Evolutionary conservation across 2,888 invertebrate species (phyloP).

Genomic region (Drosophila sordidula): DNA sequence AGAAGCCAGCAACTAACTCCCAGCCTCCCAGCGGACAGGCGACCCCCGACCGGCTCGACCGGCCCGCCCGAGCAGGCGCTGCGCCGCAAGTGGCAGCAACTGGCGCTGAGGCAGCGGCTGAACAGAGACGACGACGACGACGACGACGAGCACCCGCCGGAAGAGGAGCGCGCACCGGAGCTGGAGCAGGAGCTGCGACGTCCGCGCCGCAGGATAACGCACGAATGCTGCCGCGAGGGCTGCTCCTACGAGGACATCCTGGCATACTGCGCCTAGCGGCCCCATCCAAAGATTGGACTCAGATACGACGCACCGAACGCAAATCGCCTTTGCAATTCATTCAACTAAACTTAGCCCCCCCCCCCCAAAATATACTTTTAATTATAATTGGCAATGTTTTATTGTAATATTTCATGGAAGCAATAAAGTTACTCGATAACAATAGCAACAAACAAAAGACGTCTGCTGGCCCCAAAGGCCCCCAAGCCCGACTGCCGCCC

Average conservation of each 20-base stretch:
- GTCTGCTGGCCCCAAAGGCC: slow-evolving; percentile 5
- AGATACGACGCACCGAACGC: slow-evolving; percentile 13
- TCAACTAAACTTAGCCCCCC: slow-evolving; percentile 60
- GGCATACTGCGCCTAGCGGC: slow-evolving; percentile 62
- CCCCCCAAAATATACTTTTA: slow-evolving; percentile 50
- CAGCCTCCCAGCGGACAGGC: slow-evolving; percentile 41
- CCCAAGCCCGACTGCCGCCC: no score
- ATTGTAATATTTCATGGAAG: slow-evolving; percentile 78
- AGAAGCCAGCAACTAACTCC: slow-evolving; percentile 30
- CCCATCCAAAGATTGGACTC: slow-evolving; percentile 8
- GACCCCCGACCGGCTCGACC: slow-evolving; percentile 18
- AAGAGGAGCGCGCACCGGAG: neutral
- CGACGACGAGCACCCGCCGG: slow-evolving; percentile 1
- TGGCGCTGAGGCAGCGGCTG: slow-evolving; percentile 40
- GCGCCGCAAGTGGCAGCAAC: slow-evolving; percentile 38
- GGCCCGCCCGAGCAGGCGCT: slow-evolving; percentile 25
- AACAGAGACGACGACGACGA: slow-evolving; percentile 27
- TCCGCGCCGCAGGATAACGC: slow-evolving; percentile 60
- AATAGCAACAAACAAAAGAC: slow-evolving; percentile 65
- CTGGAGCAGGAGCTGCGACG: slow-evolving; percentile 42
- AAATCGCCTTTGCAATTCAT: slow-evolving; percentile 56
- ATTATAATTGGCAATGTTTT: slow-evolving; percentile 71
- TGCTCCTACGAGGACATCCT: slow-evolving; percentile 70
- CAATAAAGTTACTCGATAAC: slow-evolving; percentile 74
- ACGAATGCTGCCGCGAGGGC: slow-evolving; percentile 68